phyloP scores from a whole-genome alignment of 1,140 invertebrate species.

The Drosophila melanogaster region DNA sequence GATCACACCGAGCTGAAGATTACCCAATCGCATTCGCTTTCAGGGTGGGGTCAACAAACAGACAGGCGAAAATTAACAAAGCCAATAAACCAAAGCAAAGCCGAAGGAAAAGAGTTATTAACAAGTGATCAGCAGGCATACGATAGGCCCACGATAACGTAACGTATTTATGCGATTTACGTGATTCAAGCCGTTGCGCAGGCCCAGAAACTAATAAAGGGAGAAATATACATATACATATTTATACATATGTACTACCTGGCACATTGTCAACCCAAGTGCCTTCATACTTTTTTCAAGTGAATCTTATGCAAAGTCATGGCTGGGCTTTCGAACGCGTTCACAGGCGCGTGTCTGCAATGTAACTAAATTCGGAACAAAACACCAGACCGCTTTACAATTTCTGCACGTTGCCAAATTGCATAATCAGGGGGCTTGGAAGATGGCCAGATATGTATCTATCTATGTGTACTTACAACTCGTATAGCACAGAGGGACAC shows the following conservation, averaged over 20 bases:
- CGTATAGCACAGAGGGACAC: slow-evolving; percentile 41
- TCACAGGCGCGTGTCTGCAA: slow-evolving; percentile 38
- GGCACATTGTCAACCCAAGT: slow-evolving; percentile 51
- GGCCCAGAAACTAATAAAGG: slow-evolving; percentile 45
- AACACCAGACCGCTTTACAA: slow-evolving; percentile 49
- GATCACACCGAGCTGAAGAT: slow-evolving; percentile 43
- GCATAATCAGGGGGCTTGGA: slow-evolving; percentile 53
- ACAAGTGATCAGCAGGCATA: slow-evolving; percentile 29
- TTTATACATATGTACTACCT: neutral
- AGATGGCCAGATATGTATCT: slow-evolving; percentile 16
- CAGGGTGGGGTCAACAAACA: slow-evolving; percentile 61
- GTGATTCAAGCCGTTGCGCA: slow-evolving; percentile 51
- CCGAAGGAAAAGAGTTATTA: slow-evolving; percentile 34
- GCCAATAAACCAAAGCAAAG: slow-evolving; percentile 58
- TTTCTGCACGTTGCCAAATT: slow-evolving; percentile 80
- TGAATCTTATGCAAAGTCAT: slow-evolving; percentile 80
- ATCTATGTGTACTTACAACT: neutral
- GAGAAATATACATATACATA: neutral
- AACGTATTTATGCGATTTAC: slow-evolving; percentile 75
- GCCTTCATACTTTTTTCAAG: slow-evolving; percentile 19
- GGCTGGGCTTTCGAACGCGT: slow-evolving; percentile 52
- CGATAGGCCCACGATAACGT: slow-evolving; percentile 59
- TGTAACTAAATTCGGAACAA: slow-evolving; percentile 50
- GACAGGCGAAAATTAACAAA: slow-evolving; percentile 60
- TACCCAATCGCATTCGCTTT: slow-evolving; percentile 43